These are phyloP conservation scores for Cyanoliseus patagonus DNA, from an alignment of 2,113 vertebrate genomes.

Conservation along the genomic window DNA sequence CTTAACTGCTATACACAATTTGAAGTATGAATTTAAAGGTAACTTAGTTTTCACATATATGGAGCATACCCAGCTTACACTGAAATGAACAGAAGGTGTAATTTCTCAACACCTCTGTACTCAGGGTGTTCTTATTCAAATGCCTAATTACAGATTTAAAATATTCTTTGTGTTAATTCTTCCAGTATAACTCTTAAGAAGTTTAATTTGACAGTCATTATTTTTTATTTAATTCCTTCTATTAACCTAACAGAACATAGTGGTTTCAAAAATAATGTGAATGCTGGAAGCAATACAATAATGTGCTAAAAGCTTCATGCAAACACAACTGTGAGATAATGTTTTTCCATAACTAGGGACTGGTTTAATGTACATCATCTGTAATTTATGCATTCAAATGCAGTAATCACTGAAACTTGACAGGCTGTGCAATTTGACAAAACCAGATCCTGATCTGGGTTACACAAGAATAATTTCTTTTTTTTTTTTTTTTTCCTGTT, in stretches of 20 bases:
- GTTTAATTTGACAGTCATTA: background rate
- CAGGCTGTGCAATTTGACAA: background rate
- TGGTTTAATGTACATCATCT: background rate
- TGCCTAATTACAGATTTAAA: background rate
- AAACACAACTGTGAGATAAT: background rate
- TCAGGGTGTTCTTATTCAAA: background rate
- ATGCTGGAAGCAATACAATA: background rate
- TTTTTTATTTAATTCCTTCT: constrained; percentile 23
- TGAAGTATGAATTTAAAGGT: background rate
- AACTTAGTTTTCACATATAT: background rate
- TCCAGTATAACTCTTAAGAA: background rate
- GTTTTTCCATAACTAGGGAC: background rate
- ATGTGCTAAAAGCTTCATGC: background rate
- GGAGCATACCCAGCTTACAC: background rate
- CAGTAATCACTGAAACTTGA: background rate
- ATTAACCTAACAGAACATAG: background rate
- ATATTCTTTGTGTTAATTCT: background rate
- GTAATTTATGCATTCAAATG: background rate
- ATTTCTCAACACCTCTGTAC: background rate
- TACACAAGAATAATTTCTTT: background rate
- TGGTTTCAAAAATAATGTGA: background rate
- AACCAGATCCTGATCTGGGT: background rate
- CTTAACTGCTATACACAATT: background rate
- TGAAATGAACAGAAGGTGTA: background rate
- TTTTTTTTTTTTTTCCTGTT: background rate